Conservation (phyloP, 2,888 invertebrate species). For the Erebia epiphron region DNA sequence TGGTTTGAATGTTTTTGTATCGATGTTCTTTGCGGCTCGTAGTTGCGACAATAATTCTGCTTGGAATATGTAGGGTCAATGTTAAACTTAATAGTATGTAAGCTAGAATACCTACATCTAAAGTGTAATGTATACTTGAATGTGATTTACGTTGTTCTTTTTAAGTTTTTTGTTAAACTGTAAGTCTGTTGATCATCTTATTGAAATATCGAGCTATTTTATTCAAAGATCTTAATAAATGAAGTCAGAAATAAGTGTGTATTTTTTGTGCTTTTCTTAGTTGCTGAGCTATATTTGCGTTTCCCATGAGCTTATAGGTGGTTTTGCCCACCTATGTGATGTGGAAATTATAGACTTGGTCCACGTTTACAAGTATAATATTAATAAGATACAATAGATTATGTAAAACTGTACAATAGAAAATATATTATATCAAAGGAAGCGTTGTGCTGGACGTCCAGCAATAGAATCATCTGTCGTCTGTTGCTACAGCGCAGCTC, state of each 20-base stretch:
- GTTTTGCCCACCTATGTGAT: no score
- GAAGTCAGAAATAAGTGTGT: not conserved
- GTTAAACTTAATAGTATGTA: not conserved
- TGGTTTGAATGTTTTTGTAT: not conserved
- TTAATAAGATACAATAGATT: no score
- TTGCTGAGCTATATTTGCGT: no score
- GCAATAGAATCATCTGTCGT: no score
- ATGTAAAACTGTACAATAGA: no score
- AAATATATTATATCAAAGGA: no score
- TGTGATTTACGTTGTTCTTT: constrained; percentile 16
- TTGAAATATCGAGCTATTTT: not conserved
- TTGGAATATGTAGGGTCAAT: not conserved
- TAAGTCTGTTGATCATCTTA: constrained; percentile 7
- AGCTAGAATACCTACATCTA: not conserved
- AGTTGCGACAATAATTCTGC: not conserved
- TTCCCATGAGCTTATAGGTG: no score
- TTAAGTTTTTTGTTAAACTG: constrained; percentile 11
- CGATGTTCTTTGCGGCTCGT: not conserved
- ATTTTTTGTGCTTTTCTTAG: not conserved
- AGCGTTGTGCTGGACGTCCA: no score
- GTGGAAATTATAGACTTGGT: no score
- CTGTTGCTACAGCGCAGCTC: no score
- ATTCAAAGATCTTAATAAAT: constrained; percentile 1
- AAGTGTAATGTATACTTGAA: constrained; percentile 7
- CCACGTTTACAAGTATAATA: no score